These are phyloP conservation scores for Drosophila sturtevanti DNA, from an alignment of 1,140 invertebrate species.

Conservation along the genomic window DNA sequence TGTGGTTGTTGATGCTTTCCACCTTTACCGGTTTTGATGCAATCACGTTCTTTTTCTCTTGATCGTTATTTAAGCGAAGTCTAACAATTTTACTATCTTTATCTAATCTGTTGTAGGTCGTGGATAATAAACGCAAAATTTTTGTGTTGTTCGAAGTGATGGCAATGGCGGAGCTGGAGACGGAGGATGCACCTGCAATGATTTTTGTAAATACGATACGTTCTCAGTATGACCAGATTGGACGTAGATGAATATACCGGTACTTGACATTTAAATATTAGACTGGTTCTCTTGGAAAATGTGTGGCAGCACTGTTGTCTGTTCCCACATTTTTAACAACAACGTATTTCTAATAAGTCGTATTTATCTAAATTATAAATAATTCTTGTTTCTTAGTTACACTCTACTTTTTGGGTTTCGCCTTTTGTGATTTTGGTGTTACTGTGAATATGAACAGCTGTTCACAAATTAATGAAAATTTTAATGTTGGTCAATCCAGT, in stretches of 20 bases:
- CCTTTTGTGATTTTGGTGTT: too few species aligned
- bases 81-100: conserved; percentile 25
- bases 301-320: too few species aligned
- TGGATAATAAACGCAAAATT: neutral
- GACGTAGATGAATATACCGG: neutral
- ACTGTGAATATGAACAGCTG: too few species aligned
- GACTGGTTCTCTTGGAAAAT: neutral
- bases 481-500: too few species aligned
- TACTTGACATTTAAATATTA: neutral
- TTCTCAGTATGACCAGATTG: neutral
- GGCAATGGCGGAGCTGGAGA: neutral
- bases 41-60: conserved; percentile 19
- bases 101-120: neutral
- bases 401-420: too few species aligned
- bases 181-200: conserved; percentile 12
- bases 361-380: too few species aligned
- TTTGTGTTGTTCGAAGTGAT: neutral
- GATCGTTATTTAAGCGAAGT: conserved; percentile 18
- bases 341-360: too few species aligned
- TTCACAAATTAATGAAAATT: too few species aligned
- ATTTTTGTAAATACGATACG: conserved; percentile 3
- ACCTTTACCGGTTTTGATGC: neutral
- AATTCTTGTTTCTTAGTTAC: too few species aligned
- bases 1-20: conserved; percentile 37
- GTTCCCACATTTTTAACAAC: too few species aligned